These are phyloP conservation scores for Zaprionus davidi DNA, from an alignment of 1,140 invertebrate species.

Conservation along the genomic window DNA sequence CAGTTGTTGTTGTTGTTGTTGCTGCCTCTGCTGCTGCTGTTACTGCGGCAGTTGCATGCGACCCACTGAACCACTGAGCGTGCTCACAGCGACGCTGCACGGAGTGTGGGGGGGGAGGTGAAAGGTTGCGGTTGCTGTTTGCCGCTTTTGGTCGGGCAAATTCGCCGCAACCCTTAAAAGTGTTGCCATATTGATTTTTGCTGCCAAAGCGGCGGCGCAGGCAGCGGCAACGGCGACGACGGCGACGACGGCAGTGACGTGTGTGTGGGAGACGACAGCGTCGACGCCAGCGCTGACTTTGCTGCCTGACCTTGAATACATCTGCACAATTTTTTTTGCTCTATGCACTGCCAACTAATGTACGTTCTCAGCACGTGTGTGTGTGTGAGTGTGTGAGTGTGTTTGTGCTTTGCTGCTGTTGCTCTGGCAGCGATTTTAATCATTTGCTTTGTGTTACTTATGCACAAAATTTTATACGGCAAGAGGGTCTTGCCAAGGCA, in stretches of 20 bases:
- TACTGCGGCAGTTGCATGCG: conserved; percentile 58
- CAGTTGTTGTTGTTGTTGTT: conserved; percentile 4
- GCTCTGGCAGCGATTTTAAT: conserved; percentile 48
- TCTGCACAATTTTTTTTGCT: conserved; percentile 54
- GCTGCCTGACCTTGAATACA: conserved; percentile 80
- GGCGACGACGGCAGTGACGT: conserved; percentile 3
- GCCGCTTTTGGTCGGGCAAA: conserved; percentile 40
- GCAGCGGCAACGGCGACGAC: neutral
- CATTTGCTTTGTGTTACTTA: conserved; percentile 50
- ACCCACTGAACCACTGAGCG: conserved; percentile 78
- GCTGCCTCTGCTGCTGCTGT: neutral
- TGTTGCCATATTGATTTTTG: conserved; percentile 79
- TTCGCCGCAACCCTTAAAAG: conserved; percentile 82
- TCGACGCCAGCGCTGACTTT: conserved; percentile 59
- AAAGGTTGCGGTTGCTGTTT: conserved; percentile 31
- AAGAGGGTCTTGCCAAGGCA: conserved; percentile 37
- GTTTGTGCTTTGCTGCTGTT: conserved; percentile 37
- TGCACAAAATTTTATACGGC: conserved; percentile 32
- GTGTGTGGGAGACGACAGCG: conserved; percentile 32
- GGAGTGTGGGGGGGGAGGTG: neutral
- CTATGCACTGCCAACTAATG: conserved; percentile 63
- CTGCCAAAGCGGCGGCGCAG: conserved; percentile 9
- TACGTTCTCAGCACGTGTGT: conserved; percentile 12
- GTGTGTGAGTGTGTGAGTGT: conserved; percentile 8
- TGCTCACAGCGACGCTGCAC: neutral